Evolutionary conservation across 2,113 vertebrate genomes (phyloP).

Genomic region (Onychostoma macrolepis): DNA sequence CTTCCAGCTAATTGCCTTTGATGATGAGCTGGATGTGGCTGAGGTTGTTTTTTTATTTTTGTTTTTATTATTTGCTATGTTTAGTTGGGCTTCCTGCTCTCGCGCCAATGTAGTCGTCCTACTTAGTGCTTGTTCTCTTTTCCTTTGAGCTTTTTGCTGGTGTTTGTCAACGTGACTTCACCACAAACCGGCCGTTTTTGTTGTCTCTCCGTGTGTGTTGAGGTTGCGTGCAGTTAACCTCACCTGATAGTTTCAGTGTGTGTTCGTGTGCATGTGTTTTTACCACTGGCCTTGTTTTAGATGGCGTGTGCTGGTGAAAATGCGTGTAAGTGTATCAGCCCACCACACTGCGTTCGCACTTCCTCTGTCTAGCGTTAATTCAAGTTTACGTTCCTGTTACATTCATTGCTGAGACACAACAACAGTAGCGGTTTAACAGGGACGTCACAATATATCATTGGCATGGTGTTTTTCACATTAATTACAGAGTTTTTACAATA

Average conservation of each 20-base stretch:
- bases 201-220: slow-evolving; percentile 14
- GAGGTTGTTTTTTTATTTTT: slow-evolving; percentile 84
- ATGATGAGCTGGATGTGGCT: slow-evolving; percentile 95
- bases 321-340: neutral
- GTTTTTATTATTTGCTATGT: slow-evolving; percentile 59
- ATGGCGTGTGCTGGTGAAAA: neutral
- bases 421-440: neutral
- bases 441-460: neutral
- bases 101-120: neutral
- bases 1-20: slow-evolving; percentile 93
- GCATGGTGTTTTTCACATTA: neutral
- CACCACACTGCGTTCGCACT: neutral
- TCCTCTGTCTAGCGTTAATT: slow-evolving; percentile 10
- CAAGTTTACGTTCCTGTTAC: slow-evolving; percentile 13
- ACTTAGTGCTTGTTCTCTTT: slow-evolving; percentile 18
- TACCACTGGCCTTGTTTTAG: neutral
- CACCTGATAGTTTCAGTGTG: slow-evolving; percentile 40
- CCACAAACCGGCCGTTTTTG: slow-evolving; percentile 15
- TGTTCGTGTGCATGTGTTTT: slow-evolving; percentile 30
- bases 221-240: slow-evolving; percentile 12
- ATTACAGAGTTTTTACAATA: neutral
- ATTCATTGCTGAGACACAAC: slow-evolving; percentile 1
- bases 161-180: slow-evolving; percentile 18
- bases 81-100: slow-evolving; percentile 31
- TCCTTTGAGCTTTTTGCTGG: slow-evolving; percentile 1